Base-by-base conservation (phyloP, 2,888 invertebrate genomes). In the Cartodere bifasciata region DNA sequence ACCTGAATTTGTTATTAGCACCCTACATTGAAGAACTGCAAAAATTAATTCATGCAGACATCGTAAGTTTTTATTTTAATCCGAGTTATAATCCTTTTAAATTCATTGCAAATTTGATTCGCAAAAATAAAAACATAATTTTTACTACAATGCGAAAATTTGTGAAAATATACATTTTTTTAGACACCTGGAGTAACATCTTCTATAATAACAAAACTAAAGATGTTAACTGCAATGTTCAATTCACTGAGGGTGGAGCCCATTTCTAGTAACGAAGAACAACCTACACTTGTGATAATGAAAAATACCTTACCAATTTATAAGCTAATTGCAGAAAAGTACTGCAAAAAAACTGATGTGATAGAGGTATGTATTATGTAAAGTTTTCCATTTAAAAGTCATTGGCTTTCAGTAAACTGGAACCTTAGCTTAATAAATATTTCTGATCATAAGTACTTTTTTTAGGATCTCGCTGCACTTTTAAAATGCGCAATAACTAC, bases 401-500 rank as follows among this genome's bases (percentile, higher is more conserved):
- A n/a, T n/a, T n/a, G n/a, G n/a, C n/a, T n/a, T n/a, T n/a, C n/a
- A n/a, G n/a, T n/a, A n/a, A n/a, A n/a, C n/a, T n/a, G n/a, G n/a
- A n/a, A n/a, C n/a, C n/a, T n/a, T n/a, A n/a, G n/a, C n/a, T n/a
- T n/a, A n/a, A n/a, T n/a, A n/a, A n/a, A n/a, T n/a, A n/a, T n/a
- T n/a, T n/a, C n/a, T n/a, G n/a, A 28, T 17, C 14, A 21, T 20
- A 13, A 26, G 32, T 22, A 30, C 16, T 14, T 29, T 31, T 58
- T 58, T 29, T 60, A 85, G 82, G 71, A 78, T 7, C 63, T 85
- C 40, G 82, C 83, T 58, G 67, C 68, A 35, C 64, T 84, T 29
- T 58, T 87, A 34, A 85, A 83, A 54, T 74, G 79, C 52, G 72
- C 77, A 2, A 65, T 86, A 9, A 67, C 72, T 0, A 77, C 81